These are phyloP conservation scores for Neosilurus hyrtlii DNA, from an alignment of 2,797 vertebrate genomes.

Conservation along the genomic window DNA sequence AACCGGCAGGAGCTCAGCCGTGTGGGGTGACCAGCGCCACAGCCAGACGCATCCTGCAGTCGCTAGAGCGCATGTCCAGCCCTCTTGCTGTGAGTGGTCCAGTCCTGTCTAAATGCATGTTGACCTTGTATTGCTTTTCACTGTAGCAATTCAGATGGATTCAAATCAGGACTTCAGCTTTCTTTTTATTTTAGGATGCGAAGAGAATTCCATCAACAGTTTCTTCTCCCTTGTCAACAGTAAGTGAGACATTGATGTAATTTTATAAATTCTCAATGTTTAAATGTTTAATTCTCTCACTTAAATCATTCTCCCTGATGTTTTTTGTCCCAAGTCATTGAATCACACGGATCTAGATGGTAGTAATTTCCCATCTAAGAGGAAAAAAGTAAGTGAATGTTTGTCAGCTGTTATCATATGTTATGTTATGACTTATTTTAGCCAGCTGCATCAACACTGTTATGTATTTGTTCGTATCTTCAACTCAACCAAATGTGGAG, in stretches of 20 bases:
- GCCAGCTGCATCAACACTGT: constrained; percentile 3
- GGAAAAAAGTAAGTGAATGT: constrained; percentile 80
- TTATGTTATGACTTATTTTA: neutral
- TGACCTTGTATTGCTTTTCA: neutral
- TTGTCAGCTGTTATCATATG: neutral
- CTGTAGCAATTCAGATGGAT: neutral
- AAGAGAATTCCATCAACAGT: constrained; percentile 88
- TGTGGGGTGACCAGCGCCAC: constrained; percentile 94
- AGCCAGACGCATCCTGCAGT: constrained; percentile 91
- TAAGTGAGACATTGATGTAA: constrained; percentile 70
- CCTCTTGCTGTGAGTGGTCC: constrained; percentile 84
- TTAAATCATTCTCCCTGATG: neutral
- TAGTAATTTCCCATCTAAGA: constrained; percentile 75
- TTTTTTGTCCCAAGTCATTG: constrained; percentile 70
- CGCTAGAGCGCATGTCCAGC: constrained; percentile 96
- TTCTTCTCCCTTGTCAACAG: constrained; percentile 78
- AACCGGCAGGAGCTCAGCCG: constrained; percentile 81
- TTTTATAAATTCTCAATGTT: neutral
- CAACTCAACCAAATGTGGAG: neutral
- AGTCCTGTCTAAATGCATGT: neutral
- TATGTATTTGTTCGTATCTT: neutral
- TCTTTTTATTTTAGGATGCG: constrained; percentile 80
- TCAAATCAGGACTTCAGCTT: constrained; percentile 10
- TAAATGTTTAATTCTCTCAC: neutral
- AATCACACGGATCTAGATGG: constrained; percentile 75